phyloP scores from a whole-genome alignment of 1,140 invertebrate species.

The Drosophila willistoni region DNA sequence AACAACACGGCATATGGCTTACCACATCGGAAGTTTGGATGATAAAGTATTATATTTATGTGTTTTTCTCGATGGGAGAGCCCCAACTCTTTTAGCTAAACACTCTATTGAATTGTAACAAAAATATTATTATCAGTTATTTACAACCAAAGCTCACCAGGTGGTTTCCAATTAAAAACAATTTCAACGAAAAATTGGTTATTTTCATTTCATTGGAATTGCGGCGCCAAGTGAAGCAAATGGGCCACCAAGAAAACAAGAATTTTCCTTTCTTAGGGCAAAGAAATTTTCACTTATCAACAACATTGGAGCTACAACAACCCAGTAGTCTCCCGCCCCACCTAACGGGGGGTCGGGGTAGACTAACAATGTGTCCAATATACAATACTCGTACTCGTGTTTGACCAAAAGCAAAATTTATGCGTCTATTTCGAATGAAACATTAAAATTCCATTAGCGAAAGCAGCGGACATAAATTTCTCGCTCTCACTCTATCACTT shows the following conservation, averaged over 20 bases:
- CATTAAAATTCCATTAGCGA: conserved; percentile 81
- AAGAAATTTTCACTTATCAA: conserved; percentile 54
- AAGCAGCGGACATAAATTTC: conserved; percentile 67
- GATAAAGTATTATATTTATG: conserved; percentile 1
- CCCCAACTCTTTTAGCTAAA: background rate
- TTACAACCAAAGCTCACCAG: conserved; percentile 12
- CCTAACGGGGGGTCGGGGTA: conserved; percentile 2
- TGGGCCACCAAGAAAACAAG: conserved; percentile 30
- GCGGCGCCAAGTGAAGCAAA: conserved; percentile 60
- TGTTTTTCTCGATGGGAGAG: background rate
- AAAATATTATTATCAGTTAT: background rate
- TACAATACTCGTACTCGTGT: conserved; percentile 31
- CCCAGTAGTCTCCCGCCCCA: background rate
- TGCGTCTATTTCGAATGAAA: conserved; percentile 75
- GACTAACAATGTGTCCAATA: conserved; percentile 17
- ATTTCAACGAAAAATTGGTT: conserved; percentile 33
- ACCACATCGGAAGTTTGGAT: too few species aligned
- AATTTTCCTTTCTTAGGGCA: conserved; percentile 48
- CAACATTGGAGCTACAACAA: conserved; percentile 12
- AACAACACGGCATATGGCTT: too few species aligned
- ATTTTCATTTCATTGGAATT: conserved; percentile 49
- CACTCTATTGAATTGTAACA: conserved; percentile 10
- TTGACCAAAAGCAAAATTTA: conserved; percentile 63
- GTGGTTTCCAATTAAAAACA: conserved; percentile 45
- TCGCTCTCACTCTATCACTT: conserved; percentile 12